These are phyloP conservation scores for Chrysolophus pictus DNA, from an alignment of 2,797 vertebrate genomes.

Conservation along the genomic window DNA sequence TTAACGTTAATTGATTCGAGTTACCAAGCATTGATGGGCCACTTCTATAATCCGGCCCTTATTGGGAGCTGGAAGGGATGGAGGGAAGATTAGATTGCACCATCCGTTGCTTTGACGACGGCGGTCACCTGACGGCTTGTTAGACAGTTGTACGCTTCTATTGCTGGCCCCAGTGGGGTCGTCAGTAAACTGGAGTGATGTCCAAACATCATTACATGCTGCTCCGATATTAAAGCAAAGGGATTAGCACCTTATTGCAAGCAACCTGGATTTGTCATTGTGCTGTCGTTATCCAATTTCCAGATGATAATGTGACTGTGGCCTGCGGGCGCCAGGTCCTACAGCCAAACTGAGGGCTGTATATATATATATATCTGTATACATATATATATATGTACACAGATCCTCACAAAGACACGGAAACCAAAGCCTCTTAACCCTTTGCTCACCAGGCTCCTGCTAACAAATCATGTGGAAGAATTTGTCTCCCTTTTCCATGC, in stretches of 20 bases:
- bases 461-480: conserved; percentile 58
- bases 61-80: conserved; percentile 91
- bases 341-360: conserved; percentile 76
- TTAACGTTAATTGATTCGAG: conserved; percentile 97
- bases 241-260: conserved; percentile 99
- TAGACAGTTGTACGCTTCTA: conserved; percentile 85
- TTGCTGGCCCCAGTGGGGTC: conserved; percentile 88
- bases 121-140: conserved; percentile 86
- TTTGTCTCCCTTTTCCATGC: neutral
- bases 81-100: conserved; percentile 94
- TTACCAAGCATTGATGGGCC: conserved; percentile 86
- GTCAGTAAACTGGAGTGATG: conserved; percentile 90
- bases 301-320: conserved; percentile 87
- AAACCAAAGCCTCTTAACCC: conserved; percentile 65
- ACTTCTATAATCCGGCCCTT: conserved; percentile 87
- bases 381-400: neutral
- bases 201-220: conserved; percentile 92
- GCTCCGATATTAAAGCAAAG: conserved; percentile 98
- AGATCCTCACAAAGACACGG: neutral
- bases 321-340: conserved; percentile 82
- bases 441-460: neutral
- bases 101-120: conserved; percentile 87
- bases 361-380: fast-evolving
- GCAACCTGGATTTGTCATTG: conserved; percentile 99
- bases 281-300: conserved; percentile 99